Percentiles rank a stretch among this genome's conserved stretches.
Conservation (phyloP, 2,113 vertebrate genomes). For the Bungarus multicinctus region DNA sequence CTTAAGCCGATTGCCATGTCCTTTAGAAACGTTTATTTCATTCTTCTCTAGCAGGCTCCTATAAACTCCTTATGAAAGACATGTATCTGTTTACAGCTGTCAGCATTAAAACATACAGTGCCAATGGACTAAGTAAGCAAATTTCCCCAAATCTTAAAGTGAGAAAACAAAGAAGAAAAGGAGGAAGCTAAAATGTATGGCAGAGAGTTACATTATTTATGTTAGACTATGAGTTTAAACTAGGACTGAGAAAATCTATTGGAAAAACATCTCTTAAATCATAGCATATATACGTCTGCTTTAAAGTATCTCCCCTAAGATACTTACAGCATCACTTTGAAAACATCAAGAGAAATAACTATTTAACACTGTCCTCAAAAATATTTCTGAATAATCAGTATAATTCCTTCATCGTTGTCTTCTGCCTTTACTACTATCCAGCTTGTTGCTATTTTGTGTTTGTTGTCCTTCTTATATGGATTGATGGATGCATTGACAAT, state of each 20-base stretch:
- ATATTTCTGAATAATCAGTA: not conserved
- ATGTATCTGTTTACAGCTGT: not conserved
- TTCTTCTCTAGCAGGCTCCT: not conserved
- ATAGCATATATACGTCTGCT: not conserved
- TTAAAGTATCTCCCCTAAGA: not conserved
- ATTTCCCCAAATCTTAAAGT: not conserved
- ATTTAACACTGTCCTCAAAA: not conserved
- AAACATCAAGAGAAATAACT: not conserved
- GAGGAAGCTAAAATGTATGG: not conserved
- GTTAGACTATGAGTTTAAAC: not conserved
- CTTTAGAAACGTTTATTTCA: not conserved
- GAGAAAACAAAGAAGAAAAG: not conserved
- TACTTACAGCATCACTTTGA: not conserved
- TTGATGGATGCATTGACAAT: not conserved
- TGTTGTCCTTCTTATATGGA: not conserved
- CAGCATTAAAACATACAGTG: not conserved
- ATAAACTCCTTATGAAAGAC: not conserved
- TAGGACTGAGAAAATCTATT: not conserved
- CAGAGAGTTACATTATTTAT: not conserved
- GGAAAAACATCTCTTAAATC: not conserved
- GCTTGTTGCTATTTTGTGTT: not conserved
- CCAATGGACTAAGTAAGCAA: not conserved
- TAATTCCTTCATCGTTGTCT: not conserved
- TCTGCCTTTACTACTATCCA: not conserved
- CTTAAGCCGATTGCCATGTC: not conserved